Percentiles rank a stretch among this genome's conserved stretches.
phyloP scores from a whole-genome alignment of 2,797 vertebrate species.

The Hapalemur alaotrensis region DNA sequence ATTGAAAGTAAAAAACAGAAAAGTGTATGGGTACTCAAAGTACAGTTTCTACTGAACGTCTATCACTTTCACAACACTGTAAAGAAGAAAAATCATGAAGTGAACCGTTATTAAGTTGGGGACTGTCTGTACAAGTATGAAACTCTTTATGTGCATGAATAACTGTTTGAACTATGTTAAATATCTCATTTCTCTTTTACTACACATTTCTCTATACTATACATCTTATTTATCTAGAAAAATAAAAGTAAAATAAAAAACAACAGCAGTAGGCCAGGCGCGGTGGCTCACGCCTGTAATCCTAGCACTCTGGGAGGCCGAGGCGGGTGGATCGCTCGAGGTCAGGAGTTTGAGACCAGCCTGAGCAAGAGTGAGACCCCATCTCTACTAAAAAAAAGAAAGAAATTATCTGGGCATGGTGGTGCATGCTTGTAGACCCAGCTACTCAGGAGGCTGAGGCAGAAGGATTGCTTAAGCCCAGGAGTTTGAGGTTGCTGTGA shows the following conservation, averaged over 20 bases:
- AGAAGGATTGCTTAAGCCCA: too few relatives aligned
- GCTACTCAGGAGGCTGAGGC: too few relatives aligned
- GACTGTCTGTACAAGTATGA: not conserved
- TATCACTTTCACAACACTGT: not conserved
- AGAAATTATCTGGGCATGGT: too few relatives aligned
- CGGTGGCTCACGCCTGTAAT: too few relatives aligned
- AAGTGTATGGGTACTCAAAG: not conserved
- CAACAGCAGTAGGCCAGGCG: too few relatives aligned
- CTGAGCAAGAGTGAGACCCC: too few relatives aligned
- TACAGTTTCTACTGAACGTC: not conserved
- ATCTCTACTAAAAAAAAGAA: too few relatives aligned
- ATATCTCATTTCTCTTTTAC: not conserved
- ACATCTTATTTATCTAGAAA: not conserved
- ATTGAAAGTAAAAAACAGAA: not conserved
- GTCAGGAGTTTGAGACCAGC: too few relatives aligned
- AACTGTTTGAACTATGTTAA: not conserved
- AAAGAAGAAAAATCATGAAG: not conserved
- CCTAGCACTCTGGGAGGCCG: too few relatives aligned
- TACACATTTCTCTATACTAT: not conserved
- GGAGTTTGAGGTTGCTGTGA: too few relatives aligned
- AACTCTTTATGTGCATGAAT: not conserved
- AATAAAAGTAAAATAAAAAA: not conserved
- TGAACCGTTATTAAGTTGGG: not conserved
- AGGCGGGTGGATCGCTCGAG: too few relatives aligned
- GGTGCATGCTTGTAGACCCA: too few relatives aligned